Percentiles rank a stretch among this genome's conserved stretches.
Conservation (phyloP, 1,140 invertebrate genomes). For the honey bee (Apis mellifera) region Amel_HAv3.1 CM009934.2:3474501-3475000, state of each 20-base stretch:
- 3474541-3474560: too few species aligned
- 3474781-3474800: not conserved
- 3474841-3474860: not conserved
- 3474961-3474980: not conserved
- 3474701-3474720: not conserved
- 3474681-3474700: not conserved
- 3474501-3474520: too few species aligned
- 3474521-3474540: too few species aligned
- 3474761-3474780: not conserved
- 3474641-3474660: not conserved
- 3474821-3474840: too few species aligned
- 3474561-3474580: too few species aligned
- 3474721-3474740: not conserved
- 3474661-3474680: not conserved
- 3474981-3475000: not conserved
- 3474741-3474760: not conserved
- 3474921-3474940: not conserved
- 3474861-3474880: not conserved
- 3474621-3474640: not conserved
- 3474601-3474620: too few species aligned
- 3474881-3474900: not conserved
- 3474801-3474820: not conserved
- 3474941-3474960: not conserved
- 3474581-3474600: not conserved
- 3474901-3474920: constrained; percentile 5